Evolutionary conservation across 2,888 invertebrate species (phyloP), one percentile per base, ranked within the genome.

Genomic region (Horisme vitalbata): DNA sequence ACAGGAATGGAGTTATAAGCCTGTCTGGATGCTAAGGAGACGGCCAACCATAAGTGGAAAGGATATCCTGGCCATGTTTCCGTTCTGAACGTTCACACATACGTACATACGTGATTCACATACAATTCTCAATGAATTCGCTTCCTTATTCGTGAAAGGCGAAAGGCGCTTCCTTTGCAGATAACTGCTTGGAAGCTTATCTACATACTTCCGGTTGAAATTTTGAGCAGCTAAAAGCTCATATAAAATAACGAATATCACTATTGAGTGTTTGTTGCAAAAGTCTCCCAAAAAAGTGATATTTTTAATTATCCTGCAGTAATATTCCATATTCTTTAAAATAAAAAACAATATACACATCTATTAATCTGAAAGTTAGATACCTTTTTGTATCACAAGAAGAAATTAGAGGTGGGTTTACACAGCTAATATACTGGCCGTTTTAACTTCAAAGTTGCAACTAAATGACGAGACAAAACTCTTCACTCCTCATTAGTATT

Each of bases 61-160:
- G 86, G 83, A 83, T 82, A 83, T 88, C 88, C 87, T 85, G 84
- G 68, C 64, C 56, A 51, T n/a, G 64, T 78, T 82, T 87, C 86
- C 86, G 83, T 67, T 75, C 10, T 34, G 18, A 6, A 13, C 13
- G 13, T 13, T 28, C 30, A 44, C 51, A 52, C 13, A 23, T 24
- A 63, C 7, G 65, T 68, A 63, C 59, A 15, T 64, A 68, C 77
- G 79, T 80, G 76, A 77, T 71, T 73, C 46, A 59, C 59, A 74
- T 74, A 57, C 52, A 45, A 58, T 49, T 62, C 62, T 62, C 14
- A 34, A 33, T 35, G 43, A 35, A 50, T 53, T 52, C 47, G 56
- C 59, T 65, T 65, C 66, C 74, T 72, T 74, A 72, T 71, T 71
- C 57, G 64, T 68, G 57, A 60, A 63, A 68, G 61, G 58, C 57